A percentile compares a stretch with the other conserved stretches of the same genome.
phyloP scores from a whole-genome alignment of 2,888 invertebrate genomes.

The Erpobdella octoculata region DNA sequence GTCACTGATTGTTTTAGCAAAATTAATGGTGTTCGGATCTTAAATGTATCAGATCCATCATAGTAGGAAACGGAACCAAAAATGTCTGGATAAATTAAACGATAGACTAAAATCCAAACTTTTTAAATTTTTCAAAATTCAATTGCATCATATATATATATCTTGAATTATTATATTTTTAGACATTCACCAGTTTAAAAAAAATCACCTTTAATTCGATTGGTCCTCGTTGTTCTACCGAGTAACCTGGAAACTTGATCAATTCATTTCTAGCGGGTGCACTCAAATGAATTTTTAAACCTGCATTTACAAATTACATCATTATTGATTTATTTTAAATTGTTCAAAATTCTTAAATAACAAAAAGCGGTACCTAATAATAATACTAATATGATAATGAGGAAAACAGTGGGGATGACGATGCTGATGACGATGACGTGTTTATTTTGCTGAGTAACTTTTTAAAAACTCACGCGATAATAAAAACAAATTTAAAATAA shows the following conservation, averaged over 20 bases:
- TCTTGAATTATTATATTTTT: not conserved
- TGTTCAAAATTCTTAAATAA: not conserved
- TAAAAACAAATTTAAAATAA: too few species aligned
- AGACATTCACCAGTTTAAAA: not conserved
- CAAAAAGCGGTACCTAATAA: too few species aligned
- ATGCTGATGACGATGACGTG: not conserved
- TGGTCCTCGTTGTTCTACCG: slow-evolving; percentile 14
- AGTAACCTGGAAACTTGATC: slow-evolving; percentile 15
- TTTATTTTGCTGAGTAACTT: not conserved
- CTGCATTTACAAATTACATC: not conserved
- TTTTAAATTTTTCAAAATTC: too few species aligned
- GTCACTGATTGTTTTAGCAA: too few species aligned
- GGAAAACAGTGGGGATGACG: not conserved
- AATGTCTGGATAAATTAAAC: too few species aligned
- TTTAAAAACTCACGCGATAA: too few species aligned
- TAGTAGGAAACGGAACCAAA: too few species aligned
- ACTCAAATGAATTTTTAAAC: slow-evolving; percentile 19
- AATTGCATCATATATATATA: too few species aligned
- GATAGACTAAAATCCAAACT: too few species aligned
- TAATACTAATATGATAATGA: too few species aligned
- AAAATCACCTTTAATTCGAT: slow-evolving; percentile 19
- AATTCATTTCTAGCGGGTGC: slow-evolving; percentile 5
- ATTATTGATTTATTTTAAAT: not conserved
- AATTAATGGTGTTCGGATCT: too few species aligned
- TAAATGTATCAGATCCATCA: too few species aligned